These are phyloP conservation scores for Halichoerus grypus DNA, from an alignment of 2,113 vertebrate genomes.

Conservation along the genomic window DNA sequence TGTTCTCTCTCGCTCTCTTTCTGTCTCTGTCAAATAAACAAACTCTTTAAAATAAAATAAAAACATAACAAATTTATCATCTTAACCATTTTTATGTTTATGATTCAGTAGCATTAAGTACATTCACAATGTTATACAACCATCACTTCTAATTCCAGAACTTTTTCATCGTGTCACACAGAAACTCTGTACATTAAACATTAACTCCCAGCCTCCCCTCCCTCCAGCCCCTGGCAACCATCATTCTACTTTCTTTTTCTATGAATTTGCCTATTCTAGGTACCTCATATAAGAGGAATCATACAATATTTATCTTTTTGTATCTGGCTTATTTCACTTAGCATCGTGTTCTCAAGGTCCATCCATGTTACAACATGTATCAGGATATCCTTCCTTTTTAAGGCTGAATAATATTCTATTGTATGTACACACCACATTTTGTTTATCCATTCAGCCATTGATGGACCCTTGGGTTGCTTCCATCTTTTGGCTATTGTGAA, in stretches of 20 bases:
- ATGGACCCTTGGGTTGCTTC: not conserved
- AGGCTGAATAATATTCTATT: not conserved
- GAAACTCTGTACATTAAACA: not conserved
- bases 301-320: not conserved
- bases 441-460: not conserved
- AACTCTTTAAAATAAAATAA: not conserved
- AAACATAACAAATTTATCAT: not conserved
- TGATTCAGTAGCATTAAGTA: not conserved
- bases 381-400: constrained; percentile 17
- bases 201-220: not conserved
- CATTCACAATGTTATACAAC: not conserved
- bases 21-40: not conserved
- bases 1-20: not conserved
- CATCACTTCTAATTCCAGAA: constrained; percentile 19
- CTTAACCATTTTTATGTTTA: not conserved
- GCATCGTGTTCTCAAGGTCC: not conserved
- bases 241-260: not conserved
- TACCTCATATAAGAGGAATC: not conserved
- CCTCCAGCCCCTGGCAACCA: no score
- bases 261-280: not conserved
- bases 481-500: not conserved
- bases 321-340: constrained; percentile 10
- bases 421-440: not conserved
- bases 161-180: not conserved
- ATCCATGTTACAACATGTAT: not conserved